Percentiles rank a stretch among this genome's conserved stretches.
phyloP scores from a whole-genome alignment of 2,113 vertebrate genomes.

The Odobenus rosmarus region DNA sequence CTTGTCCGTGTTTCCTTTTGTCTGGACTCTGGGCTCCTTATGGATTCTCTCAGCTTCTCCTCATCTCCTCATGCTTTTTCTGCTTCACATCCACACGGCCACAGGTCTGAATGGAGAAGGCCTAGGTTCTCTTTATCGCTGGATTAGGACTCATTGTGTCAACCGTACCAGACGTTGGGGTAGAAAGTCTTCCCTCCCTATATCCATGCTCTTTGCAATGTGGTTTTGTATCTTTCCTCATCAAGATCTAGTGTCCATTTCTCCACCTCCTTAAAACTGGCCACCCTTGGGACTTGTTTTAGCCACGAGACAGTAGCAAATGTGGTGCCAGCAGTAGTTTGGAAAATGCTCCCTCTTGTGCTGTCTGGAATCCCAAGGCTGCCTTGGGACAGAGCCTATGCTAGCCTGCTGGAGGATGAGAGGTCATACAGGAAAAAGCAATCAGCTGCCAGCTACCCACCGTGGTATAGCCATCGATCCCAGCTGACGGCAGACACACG shows the following conservation, averaged over 20 bases:
- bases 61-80: neutral
- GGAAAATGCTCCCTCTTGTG: neutral
- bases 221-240: neutral
- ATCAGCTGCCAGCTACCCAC: neutral
- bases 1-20: neutral
- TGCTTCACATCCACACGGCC: neutral
- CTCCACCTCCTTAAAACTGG: neutral
- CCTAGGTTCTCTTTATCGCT: neutral
- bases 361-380: neutral
- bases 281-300: neutral
- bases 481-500: neutral
- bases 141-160: neutral
- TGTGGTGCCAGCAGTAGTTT: neutral
- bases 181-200: neutral
- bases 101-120: neutral
- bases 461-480: neutral
- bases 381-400: neutral
- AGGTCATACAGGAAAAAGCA: neutral
- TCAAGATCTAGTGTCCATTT: neutral
- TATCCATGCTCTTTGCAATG: neutral
- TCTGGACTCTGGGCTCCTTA: neutral
- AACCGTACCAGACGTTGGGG: accelerated
- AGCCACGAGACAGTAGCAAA: neutral
- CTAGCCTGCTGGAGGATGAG: neutral
- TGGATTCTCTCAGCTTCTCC: neutral